Evolutionary conservation across 2,113 vertebrate species (phyloP), one percentile per base, ranked within the genome.

Genomic region (Calonectris borealis): DNA sequence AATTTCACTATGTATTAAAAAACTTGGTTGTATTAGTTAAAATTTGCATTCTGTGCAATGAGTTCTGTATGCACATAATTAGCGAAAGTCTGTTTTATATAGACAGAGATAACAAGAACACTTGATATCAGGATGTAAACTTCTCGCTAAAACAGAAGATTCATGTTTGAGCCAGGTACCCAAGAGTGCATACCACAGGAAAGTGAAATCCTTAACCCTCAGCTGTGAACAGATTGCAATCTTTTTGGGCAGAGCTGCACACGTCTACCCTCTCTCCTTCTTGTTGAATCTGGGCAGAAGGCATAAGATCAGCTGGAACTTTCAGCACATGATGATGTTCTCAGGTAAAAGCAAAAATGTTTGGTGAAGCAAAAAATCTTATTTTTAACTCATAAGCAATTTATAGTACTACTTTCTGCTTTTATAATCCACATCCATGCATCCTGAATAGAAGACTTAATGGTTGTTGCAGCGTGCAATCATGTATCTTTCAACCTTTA

Each of bases 241-340:
- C 90, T 99, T 99, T 95, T 97, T 99, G 34, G 99, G 99, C 25
- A 98, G 99, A 98, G 99, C 99, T 44, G 98, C 98, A 26, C 99
- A 99, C 79, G 98, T 99, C 95, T 99, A 99, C 94, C 99, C 99
- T 0, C 98, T 99, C 38, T 99, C 99, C 66, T 99, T 99, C 98
- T 98, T 99, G 62, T 85, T 99, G 96, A 99, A 99, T 97, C 98
- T 99, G 78, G 99, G 99, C 51, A 98, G 99, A 96, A 98, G 99
- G 55, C 99, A 99, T 98, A 99, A 99, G 98, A 99, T 99, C 90
- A 98, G 98, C 76, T 99, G 99, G 97, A 99, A 99, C 97, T 99
- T 99, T 97, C 99, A 99, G 97, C 99, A 99, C 94, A 99, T 99
- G 99, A 99, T 99, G 99, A 99, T 99, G 99, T 99, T 99, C 98